Percentiles rank a stretch among this genome's conserved stretches.
Evolutionary conservation across 2,888 invertebrate species (phyloP).

Genomic region (Lydus trimaculatus): DNA sequence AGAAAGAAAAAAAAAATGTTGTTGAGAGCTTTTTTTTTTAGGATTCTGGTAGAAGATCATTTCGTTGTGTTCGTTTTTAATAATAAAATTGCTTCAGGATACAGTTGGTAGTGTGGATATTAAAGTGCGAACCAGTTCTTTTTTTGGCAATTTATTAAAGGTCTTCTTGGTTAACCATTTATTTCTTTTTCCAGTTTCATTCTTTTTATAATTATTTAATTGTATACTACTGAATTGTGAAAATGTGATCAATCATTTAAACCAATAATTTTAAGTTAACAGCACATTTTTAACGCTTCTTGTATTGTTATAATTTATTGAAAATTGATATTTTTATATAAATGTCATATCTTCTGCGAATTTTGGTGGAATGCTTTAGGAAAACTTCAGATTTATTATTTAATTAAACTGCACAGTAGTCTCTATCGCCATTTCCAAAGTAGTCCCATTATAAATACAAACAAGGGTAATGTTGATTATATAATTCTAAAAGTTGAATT

Average conservation of each 20-base stretch:
- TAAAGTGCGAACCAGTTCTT: slow-evolving; percentile 24
- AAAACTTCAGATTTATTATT: too few species aligned
- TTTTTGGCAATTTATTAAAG: slow-evolving; percentile 29
- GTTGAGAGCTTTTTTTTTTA: slow-evolving; percentile 27
- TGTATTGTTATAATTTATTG: neutral
- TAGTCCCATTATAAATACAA: too few species aligned
- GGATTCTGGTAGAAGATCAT: slow-evolving; percentile 10
- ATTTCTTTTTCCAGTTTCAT: slow-evolving; percentile 14
- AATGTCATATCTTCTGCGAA: too few species aligned
- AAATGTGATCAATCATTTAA: neutral
- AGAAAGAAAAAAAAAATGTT: slow-evolving; percentile 16
- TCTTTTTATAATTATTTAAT: slow-evolving; percentile 28
- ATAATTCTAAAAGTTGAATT: too few species aligned
- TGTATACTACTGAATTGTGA: slow-evolving; percentile 22
- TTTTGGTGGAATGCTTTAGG: too few species aligned
- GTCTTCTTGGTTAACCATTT: slow-evolving; percentile 25
- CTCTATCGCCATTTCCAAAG: too few species aligned
- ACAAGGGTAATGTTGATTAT: too few species aligned
- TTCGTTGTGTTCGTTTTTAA: neutral
- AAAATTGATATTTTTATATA: neutral
- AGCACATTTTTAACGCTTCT: neutral
- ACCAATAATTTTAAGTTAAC: neutral
- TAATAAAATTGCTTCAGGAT: neutral
- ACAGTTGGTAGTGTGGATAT: neutral
- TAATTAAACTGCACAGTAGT: too few species aligned